Conservation (phyloP, 2,113 vertebrate genomes). For the Dasypus novemcinctus region DNA sequence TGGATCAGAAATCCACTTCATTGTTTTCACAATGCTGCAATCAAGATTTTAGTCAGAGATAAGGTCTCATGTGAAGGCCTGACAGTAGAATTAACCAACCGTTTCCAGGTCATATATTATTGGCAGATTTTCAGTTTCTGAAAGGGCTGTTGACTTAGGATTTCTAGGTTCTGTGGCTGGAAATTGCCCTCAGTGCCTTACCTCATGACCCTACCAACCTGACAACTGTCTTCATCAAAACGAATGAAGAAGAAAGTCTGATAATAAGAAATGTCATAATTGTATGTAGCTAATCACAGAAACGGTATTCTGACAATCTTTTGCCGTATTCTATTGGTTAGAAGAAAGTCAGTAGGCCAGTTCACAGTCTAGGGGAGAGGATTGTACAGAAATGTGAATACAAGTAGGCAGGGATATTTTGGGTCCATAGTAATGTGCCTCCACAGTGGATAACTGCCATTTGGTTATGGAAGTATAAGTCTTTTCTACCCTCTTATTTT, state of each 20-base stretch:
- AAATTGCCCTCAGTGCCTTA: not conserved
- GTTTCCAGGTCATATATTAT: not conserved
- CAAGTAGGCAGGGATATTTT: not conserved
- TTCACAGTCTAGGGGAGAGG: not conserved
- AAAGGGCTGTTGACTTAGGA: not conserved
- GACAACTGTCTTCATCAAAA: not conserved
- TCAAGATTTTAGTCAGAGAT: not conserved
- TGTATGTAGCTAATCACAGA: not conserved
- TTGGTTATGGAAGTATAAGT: not conserved
- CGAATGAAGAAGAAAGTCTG: not conserved
- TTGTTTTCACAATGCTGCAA: not conserved
- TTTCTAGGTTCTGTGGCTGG: not conserved
- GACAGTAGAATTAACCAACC: not conserved
- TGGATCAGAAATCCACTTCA: not conserved
- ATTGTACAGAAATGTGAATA: not conserved
- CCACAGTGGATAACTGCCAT: not conserved
- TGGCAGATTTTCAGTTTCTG: not conserved
- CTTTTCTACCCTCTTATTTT: not conserved
- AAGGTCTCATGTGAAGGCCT: not conserved
- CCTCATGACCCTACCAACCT: accelerated
- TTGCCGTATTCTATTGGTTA: not conserved
- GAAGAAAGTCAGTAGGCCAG: not conserved
- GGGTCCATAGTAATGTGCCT: not conserved
- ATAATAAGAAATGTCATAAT: not conserved
- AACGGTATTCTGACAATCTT: accelerated